Evolutionary conservation across 2,113 vertebrate genomes (phyloP), one percentile per base, ranked within the genome.

Genomic region (Eulemur macaco): DNA sequence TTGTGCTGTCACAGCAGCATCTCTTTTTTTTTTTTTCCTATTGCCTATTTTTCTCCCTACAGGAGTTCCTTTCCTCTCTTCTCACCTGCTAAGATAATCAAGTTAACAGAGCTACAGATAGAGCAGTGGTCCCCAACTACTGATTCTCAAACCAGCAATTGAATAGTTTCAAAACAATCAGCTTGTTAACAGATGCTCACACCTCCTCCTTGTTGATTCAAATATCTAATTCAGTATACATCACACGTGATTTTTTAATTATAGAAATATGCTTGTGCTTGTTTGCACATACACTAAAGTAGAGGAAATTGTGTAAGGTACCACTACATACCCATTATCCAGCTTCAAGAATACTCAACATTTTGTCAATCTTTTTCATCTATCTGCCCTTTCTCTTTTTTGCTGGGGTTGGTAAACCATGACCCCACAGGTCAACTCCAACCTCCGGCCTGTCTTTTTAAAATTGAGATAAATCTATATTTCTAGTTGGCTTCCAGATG

Each of bases 151-250:
- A 63, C 29, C 39, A 73, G 39, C 60, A 42, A 82, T 37, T 88
- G 39, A 93, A 23, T 93, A 66, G 29, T 95, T 96, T 95, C n/a
- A 89, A 96, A 94, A 64, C 29, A 89, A 83, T 85, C 25, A 76
- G 58, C 64, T 37, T 23, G 64, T 82, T 77, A 96, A 60, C 9
- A 86, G 54, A 96, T 68, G 39, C 14, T 34, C 12, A 45, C 37
- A 21, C 15, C 21, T 37, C 34, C 54, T 64, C 69, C 52, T 54
- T 68, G 50, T 85, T 69, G 37, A 76, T 94, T 94, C 13, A 86
- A 86, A 42, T 92, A 78, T 69, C 54, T 39, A 95, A 95, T 47
- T 76, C 50, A 52, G 37, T 63, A 45, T 56, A 52, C 5, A 80
- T 58, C 77, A 78, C 39, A 74, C 13, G 25, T 56, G 42, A 56